Percentiles rank a stretch among this genome's conserved stretches.
Conservation (phyloP, 2,113 vertebrate species). For the Chunga burmeisteri region DNA sequence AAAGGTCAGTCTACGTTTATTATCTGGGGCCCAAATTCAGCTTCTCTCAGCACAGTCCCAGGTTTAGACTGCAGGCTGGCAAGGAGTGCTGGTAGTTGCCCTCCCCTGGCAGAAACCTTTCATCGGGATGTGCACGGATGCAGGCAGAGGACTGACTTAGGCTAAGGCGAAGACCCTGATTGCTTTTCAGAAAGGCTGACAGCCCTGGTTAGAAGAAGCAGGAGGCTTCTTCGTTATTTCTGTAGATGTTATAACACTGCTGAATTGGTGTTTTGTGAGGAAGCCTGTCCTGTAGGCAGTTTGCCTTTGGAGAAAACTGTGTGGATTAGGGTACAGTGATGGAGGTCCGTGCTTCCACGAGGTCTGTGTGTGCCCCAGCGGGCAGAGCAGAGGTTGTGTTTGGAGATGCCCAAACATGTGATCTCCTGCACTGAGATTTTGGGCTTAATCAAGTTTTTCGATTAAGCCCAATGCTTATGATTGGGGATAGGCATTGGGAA, state of each 20-base stretch:
- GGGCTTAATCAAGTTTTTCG: background rate
- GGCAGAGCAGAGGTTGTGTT: background rate
- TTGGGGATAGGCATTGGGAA: too few relatives aligned
- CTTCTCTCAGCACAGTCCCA: fast-evolving
- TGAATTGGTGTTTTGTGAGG: background rate
- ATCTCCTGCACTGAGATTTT: background rate
- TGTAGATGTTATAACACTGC: too few relatives aligned
- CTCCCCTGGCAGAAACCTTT: background rate
- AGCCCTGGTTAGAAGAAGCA: background rate
- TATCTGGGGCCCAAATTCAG: background rate
- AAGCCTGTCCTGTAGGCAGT: background rate
- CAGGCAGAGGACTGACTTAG: background rate
- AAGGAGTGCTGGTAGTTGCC: too few relatives aligned
- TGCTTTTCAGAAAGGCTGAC: background rate
- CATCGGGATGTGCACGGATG: background rate
- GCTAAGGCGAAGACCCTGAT: background rate
- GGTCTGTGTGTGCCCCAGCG: fast-evolving
- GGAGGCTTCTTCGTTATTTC: background rate
- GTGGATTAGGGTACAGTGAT: background rate
- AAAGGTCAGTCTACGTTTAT: fast-evolving
- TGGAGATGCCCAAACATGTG: background rate
- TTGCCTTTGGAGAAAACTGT: background rate
- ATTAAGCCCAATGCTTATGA: background rate
- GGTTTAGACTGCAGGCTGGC: fast-evolving
- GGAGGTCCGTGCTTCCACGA: background rate